Base-by-base conservation (phyloP, 1,140 invertebrate species). In the Philotrypesis tridentata region DNA sequence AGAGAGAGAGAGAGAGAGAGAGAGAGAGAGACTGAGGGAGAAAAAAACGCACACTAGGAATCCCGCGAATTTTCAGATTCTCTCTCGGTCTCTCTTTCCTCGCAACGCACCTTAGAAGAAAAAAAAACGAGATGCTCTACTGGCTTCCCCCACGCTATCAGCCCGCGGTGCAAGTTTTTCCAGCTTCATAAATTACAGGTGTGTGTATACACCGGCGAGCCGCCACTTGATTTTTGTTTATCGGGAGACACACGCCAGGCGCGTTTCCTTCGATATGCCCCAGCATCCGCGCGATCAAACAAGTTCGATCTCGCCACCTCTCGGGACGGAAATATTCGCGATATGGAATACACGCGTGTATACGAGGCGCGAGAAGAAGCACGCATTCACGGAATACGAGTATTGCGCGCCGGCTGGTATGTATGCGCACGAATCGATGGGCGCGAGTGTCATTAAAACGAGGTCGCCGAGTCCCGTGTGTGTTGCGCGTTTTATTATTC, bases 111-210 rank as follows among this genome's bases (percentile, higher is more conserved):
- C n/a, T n/a, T n/a, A n/a, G n/a, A n/a, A n/a, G n/a, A n/a, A n/a
- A n/a, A n/a, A n/a, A n/a, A n/a, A n/a, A n/a, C n/a, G n/a, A n/a
- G n/a, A 12, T 27, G 3, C 48, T 21, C 40, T 43, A n/a, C 48
- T 31, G 67, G 31, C 9, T 73, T 21, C 37, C 40, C 29, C 25
- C 27, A 31, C 43, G n/a, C 37, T 37, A 55, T 31, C 25, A 60
- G 21, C 29, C 17, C 43, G 17, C 31, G 14, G 29, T 11, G 48
- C 68, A 21, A 61, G 40, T n/a, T n/a, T 40, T 61, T 61, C 40
- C 67, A 75, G 60, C 63, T 70, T 61, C 37, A 76, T 81, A 81
- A 81, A 81, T 76, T 60, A 81, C 60, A 40, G 67, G 37, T 48
- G n/a, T n/a, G n/a, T n/a, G n/a, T n/a, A n/a, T n/a, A n/a, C n/a